Percentiles rank a stretch among this genome's conserved stretches.
phyloP scores from a whole-genome alignment of 2,888 invertebrate genomes.

The Synanthedon andrenaeformis region DNA sequence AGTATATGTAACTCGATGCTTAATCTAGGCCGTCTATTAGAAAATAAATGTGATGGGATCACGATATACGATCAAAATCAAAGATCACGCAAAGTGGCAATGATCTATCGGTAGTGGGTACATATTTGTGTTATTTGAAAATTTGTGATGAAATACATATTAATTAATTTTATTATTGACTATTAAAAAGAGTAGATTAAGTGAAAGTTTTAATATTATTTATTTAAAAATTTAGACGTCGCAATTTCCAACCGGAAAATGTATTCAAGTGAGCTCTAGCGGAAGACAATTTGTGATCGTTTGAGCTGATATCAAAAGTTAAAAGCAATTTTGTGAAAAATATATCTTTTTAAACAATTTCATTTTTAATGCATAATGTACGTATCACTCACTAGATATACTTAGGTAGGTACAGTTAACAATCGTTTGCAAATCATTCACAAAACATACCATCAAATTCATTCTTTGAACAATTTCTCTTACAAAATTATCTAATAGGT shows the following conservation, averaged over 20 bases:
- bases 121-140: no score
- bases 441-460: not conserved
- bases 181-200: no score
- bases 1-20: no score
- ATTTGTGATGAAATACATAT: no score
- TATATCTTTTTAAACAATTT: not conserved
- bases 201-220: no score
- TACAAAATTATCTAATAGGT: not conserved
- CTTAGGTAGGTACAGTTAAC: no score
- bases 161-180: no score
- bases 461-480: not conserved
- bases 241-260: conserved; percentile 2
- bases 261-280: conserved; percentile 30
- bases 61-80: no score
- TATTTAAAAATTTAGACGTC: not conserved
- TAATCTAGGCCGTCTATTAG: no score
- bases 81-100: no score
- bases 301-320: conserved; percentile 29
- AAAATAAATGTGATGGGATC: no score
- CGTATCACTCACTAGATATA: not conserved
- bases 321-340: conserved; percentile 2
- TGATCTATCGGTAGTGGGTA: no score
- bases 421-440: not conserved
- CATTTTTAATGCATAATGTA: not conserved
- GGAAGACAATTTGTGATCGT: conserved; percentile 51